Evolutionary conservation across 2,113 vertebrate genomes (phyloP).

Genomic region (Megaleporinus macrocephalus): DNA sequence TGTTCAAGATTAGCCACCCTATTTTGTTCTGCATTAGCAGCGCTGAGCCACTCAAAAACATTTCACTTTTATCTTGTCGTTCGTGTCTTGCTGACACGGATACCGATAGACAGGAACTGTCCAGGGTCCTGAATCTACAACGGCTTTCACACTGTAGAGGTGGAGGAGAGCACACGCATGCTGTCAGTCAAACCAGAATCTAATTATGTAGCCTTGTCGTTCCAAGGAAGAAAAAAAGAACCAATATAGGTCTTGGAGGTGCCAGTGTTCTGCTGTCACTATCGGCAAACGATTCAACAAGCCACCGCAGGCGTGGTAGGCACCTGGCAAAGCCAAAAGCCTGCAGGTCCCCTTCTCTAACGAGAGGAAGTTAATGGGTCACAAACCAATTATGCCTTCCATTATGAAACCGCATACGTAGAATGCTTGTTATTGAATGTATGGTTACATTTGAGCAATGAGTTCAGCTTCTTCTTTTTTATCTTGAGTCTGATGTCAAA

Average conservation of each 20-base stretch:
- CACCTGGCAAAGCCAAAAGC: conserved; percentile 34
- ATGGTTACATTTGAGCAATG: neutral
- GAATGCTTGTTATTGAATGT: conserved; percentile 14
- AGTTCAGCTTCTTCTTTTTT: neutral
- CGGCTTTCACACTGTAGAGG: neutral
- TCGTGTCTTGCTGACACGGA: neutral
- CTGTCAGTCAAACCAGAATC: conserved; percentile 40
- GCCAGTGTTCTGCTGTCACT: conserved; percentile 24
- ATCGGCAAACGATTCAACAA: conserved; percentile 35
- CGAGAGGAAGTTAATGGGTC: conserved; percentile 12
- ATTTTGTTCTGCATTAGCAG: conserved; percentile 27
- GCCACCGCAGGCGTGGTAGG: conserved; percentile 3
- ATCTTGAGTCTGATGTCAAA: neutral
- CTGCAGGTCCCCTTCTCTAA: neutral
- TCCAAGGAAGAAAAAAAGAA: conserved; percentile 31
- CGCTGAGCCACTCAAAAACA: conserved; percentile 10
- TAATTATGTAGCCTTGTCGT: conserved; percentile 44
- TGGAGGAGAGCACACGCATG: neutral
- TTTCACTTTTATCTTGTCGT: conserved; percentile 7
- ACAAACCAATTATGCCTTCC: conserved; percentile 17
- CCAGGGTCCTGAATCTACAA: conserved; percentile 39
- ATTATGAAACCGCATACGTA: conserved; percentile 6
- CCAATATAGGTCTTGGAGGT: conserved; percentile 30
- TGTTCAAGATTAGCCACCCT: conserved; percentile 50
- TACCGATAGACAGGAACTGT: conserved; percentile 25